Evolutionary conservation across 2,888 invertebrate genomes (phyloP).

Genomic region (Cerceris ruficornis): DNA sequence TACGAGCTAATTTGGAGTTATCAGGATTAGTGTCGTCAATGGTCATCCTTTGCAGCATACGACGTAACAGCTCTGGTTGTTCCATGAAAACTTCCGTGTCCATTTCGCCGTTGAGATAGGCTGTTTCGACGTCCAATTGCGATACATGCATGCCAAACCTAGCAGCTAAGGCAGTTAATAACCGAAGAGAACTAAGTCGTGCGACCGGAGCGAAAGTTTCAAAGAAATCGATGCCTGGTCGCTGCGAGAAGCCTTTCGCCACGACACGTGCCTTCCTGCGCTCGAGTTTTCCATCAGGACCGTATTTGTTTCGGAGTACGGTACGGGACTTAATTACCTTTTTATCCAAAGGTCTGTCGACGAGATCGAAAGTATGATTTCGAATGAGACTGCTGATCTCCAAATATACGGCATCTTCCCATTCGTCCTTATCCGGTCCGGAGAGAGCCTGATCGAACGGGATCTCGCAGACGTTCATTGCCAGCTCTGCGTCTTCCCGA

Average conservation of each 20-base stretch:
- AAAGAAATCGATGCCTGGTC: no score
- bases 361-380: slow-evolving; percentile 1
- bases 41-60: neutral
- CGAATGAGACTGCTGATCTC: neutral
- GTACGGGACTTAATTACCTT: neutral
- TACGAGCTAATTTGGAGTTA: neutral
- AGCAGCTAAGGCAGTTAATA: slow-evolving; percentile 3
- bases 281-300: neutral
- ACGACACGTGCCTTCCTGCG: slow-evolving; percentile 12
- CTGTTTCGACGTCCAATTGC: slow-evolving; percentile 2
- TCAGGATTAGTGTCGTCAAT: neutral
- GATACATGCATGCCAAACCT: neutral
- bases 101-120: slow-evolving; percentile 1
- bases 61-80: neutral
- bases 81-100: slow-evolving; percentile 5
- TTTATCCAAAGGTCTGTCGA: neutral
- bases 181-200: no score
- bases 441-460: neutral
- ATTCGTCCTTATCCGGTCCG: neutral
- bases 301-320: slow-evolving; percentile 2
- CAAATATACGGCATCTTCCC: neutral
- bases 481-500: no score
- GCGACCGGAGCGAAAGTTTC: no score
- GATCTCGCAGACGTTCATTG: no score
- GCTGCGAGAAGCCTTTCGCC: slow-evolving; percentile 7